Evolutionary conservation across 2,113 vertebrate genomes (phyloP), one percentile per base, ranked within the genome.

Genomic region (Tychaedon coryphoeus): DNA sequence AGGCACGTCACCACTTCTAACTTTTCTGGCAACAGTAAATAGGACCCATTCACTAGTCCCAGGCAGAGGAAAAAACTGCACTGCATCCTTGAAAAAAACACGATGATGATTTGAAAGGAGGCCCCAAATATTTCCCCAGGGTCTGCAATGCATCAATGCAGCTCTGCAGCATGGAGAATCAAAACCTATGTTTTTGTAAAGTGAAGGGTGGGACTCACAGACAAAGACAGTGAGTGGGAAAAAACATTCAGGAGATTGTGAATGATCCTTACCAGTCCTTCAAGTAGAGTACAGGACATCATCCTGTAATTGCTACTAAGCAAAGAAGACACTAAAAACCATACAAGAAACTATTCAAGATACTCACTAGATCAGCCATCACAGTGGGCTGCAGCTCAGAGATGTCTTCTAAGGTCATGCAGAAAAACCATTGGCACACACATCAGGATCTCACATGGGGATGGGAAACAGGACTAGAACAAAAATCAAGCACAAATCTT

Each of bases 351-450:
- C 56, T 34, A 17, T 33, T 81, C 10, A 36, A 75, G 23, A 22
- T 4, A 1, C 28, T 84, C 22, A 17, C 33, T 40, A 54, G 20
- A 23, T 60, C 47, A 74, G 28, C 40, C 31, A 17, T 25, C 40
- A n/a, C 0, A 0, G 18, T 8, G 36, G 33, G 20, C 23, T 69
- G 23, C 45, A 67, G n/a, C 40, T 67, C 0, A 0, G 36, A 57
- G 38, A 3, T n/a, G 19, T 69, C 74, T 82, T 19, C 24, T 42
- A 11, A 23, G 1, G 2, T 60, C 26, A 15, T 1, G 0, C 34
- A 43, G 20, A 69, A 74, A 80, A 85, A 42, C 20, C 70, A 33
- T 33, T 45, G 48, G 14, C 53, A 53, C 43, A 45, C 8, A 23
- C 2, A 4, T 24, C 36, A 47, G 54, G 17, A 8, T 31, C 28